phyloP scores from a whole-genome alignment of 2,888 invertebrate genomes.

The Icerya purchasi region DNA sequence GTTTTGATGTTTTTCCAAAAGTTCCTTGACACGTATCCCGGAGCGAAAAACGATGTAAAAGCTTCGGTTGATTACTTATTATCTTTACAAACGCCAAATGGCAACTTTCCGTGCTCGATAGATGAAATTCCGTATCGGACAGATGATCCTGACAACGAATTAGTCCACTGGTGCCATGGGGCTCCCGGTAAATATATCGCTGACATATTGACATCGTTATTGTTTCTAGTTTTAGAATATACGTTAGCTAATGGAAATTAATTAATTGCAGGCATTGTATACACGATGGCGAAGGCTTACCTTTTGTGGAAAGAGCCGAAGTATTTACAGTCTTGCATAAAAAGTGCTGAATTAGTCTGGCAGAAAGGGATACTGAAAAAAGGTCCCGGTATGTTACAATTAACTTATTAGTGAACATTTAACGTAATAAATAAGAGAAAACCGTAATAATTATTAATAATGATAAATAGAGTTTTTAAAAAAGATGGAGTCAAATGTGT shows the following conservation, averaged over 20 bases:
- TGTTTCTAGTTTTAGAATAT: neutral
- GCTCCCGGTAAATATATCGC: constrained; percentile 38
- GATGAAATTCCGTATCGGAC: constrained; percentile 21
- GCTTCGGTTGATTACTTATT: constrained; percentile 42
- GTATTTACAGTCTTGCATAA: constrained; percentile 43
- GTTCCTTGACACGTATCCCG: constrained; percentile 24
- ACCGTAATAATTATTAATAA: too few species aligned
- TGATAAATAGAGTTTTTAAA: too few species aligned
- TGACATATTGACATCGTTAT: neutral
- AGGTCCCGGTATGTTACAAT: constrained; percentile 38
- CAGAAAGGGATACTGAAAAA: constrained; percentile 57
- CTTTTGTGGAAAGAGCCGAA: constrained; percentile 46
- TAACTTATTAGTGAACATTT: neutral
- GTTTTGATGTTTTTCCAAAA: constrained; percentile 29
- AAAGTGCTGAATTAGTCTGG: constrained; percentile 60
- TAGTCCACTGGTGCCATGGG: constrained; percentile 82
- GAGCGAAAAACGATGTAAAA: constrained; percentile 36
- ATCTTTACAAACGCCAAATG: constrained; percentile 41
- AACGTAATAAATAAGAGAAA: too few species aligned
- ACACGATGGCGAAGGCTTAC: constrained; percentile 61
- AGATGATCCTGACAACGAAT: constrained; percentile 32
- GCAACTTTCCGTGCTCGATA: constrained; percentile 38
- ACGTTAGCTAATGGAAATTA: neutral
- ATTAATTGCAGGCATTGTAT: constrained; percentile 37
- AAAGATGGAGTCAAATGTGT: too few species aligned